These are phyloP conservation scores for Dryococelus australis DNA, from an alignment of 2,888 invertebrate species.

Conservation along the genomic window DNA sequence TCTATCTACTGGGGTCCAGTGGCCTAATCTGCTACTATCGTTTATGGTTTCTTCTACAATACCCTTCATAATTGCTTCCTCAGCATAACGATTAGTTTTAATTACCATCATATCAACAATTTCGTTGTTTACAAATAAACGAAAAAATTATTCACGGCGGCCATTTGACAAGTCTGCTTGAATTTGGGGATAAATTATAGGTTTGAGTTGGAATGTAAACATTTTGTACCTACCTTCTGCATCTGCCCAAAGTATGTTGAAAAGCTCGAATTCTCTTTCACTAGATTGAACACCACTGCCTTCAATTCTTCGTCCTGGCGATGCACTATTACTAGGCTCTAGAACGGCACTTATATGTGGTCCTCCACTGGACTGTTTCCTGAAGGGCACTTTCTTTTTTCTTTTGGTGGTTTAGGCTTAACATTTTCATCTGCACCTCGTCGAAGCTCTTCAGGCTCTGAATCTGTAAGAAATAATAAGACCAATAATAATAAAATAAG, in stretches of 20 bases:
- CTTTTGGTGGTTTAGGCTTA: not conserved
- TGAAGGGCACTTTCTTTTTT: not conserved
- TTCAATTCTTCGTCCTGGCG: not conserved
- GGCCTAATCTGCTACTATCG: not conserved
- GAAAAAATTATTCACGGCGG: not conserved
- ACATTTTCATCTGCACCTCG: not conserved
- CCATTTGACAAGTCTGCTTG: not conserved
- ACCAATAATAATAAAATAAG: not conserved
- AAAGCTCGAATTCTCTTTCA: not conserved
- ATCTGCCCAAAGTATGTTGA: not conserved
- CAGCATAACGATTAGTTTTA: not conserved
- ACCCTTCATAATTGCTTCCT: not conserved
- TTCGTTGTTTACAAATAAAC: not conserved
- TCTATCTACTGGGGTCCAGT: slow-evolving; percentile 5
- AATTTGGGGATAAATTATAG: not conserved
- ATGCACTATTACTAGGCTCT: not conserved
- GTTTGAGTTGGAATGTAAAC: not conserved
- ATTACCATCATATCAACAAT: not conserved
- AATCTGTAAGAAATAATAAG: not conserved
- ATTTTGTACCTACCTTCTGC: not conserved
- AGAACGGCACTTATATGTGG: too few species aligned
- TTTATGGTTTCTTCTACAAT: not conserved
- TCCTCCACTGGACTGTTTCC: not conserved
- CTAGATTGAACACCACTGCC: not conserved
- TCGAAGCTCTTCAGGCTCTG: not conserved